Base-by-base conservation (phyloP, 64 coral and sea anemone genomes). In the Stichodactyla mertensii region DNA sequence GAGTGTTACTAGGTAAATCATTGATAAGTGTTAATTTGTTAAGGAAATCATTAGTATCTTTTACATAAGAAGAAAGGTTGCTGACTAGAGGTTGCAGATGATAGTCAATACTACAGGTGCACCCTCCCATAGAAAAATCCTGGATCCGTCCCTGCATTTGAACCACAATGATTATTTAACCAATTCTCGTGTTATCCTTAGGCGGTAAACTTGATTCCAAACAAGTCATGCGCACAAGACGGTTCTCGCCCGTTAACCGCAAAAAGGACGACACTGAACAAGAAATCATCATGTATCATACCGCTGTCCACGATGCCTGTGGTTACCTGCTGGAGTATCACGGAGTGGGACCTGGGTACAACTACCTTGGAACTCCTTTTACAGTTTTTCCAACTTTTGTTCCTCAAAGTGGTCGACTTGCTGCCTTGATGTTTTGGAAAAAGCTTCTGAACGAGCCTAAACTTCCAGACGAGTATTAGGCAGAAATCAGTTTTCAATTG, bases 371-470 rank as follows among this genome's bases (percentile, higher is more conserved):
- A 70, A 96, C 94, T 24, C 92, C 88, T 18, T 78, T 96, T 3
- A 96, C 94, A 1, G 91, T 96, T 4, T 90, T 96, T 55, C 94
- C 94, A 0, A 96, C 94, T 54, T 96, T 88, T 31, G 64, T 96
- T 54, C 94, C 94, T 10, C 94, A 96, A 58, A 96, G 94, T 22
- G 94, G 94, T 14, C 69, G 94, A 82, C 54, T 96, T 22, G 94
- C 94, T 9, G 91, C 94, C 0, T 86, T 96, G 11, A 92, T 96
- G 91, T 96, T 96, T 78, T 96, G 94, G 94, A 96, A 96, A 64
- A 96, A 88, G 87, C 71, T 96, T 52, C 86, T 96, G 22, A 96
- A 89, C 59, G 94, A 96, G 61, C 90, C 90, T 60, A 87, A 92
- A 61, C 85, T 89, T 52, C 94, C 94, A 52, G 91, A 87, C 52